phyloP scores from a whole-genome alignment of 2,797 vertebrate genomes.

The Tolypeutes matacus region DNA sequence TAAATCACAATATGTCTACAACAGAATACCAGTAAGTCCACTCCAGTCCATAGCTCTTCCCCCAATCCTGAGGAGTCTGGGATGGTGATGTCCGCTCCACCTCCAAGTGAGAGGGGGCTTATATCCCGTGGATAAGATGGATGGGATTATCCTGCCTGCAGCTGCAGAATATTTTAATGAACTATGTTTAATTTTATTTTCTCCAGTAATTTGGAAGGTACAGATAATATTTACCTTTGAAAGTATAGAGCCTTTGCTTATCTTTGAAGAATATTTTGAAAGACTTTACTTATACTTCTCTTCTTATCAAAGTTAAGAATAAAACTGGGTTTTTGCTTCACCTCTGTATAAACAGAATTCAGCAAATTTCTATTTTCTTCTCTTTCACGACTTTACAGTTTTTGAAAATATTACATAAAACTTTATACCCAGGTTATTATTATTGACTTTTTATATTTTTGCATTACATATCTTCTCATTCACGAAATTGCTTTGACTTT shows the following conservation, averaged over 20 bases:
- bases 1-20: too few species aligned
- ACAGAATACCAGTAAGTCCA: too few species aligned
- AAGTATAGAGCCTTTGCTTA: neutral
- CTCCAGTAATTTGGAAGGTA: neutral
- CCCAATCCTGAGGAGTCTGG: too few species aligned
- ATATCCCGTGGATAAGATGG: too few species aligned
- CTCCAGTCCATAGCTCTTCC: too few species aligned
- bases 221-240: slow-evolving; percentile 13
- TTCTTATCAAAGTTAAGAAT: slow-evolving; percentile 10
- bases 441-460: neutral
- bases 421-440: neutral
- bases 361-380: neutral
- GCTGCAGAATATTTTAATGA: too few species aligned
- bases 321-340: neutral
- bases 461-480: neutral
- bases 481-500: neutral
- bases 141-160: too few species aligned
- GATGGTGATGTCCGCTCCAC: too few species aligned
- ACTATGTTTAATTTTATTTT: slow-evolving; percentile 27
- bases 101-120: too few species aligned
- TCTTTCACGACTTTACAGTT: neutral
- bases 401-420: neutral
- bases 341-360: neutral
- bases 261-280: slow-evolving; percentile 37
- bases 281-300: neutral